These are phyloP conservation scores for Amphipoea oculea DNA, from an alignment of 2,888 invertebrate genomes.

Conservation along the genomic window DNA sequence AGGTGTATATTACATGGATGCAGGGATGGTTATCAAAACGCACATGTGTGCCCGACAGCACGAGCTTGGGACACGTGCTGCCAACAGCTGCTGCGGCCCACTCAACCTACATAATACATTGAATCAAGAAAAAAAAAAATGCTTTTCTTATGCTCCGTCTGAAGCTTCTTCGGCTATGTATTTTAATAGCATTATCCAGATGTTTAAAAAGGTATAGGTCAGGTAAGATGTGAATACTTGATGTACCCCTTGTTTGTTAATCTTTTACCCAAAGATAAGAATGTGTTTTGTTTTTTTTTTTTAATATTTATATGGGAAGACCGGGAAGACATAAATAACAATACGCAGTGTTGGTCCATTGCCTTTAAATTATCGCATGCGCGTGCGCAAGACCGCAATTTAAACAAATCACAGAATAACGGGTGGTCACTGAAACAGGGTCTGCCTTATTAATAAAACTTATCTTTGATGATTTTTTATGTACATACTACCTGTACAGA, in stretches of 20 bases:
- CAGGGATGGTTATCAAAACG: conserved; percentile 57
- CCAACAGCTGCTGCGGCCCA: conserved; percentile 68
- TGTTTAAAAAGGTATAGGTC: background rate
- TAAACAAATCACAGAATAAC: background rate
- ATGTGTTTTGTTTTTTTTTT: background rate
- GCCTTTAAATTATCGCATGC: conserved; percentile 16
- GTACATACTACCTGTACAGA: background rate
- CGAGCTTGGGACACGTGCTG: conserved; percentile 72
- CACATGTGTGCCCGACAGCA: conserved; percentile 63
- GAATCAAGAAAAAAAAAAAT: conserved; percentile 41
- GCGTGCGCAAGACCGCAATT: conserved; percentile 4
- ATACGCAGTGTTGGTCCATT: background rate
- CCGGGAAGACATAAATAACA: conserved; percentile 2
- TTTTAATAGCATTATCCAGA: conserved; percentile 18
- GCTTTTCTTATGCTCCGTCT: conserved; percentile 6
- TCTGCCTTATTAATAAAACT: background rate
- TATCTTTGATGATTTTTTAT: background rate
- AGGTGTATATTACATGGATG: conserved; percentile 42
- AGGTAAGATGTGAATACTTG: conserved; percentile 23
- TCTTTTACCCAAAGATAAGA: background rate
- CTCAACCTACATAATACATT: conserved; percentile 48
- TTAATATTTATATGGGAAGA: background rate
- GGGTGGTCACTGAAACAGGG: background rate
- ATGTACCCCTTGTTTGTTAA: background rate
- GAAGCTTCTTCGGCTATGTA: conserved; percentile 4